phyloP scores from a whole-genome alignment of 2,113 vertebrate genomes.

The Pongo pygmaeus region DNA sequence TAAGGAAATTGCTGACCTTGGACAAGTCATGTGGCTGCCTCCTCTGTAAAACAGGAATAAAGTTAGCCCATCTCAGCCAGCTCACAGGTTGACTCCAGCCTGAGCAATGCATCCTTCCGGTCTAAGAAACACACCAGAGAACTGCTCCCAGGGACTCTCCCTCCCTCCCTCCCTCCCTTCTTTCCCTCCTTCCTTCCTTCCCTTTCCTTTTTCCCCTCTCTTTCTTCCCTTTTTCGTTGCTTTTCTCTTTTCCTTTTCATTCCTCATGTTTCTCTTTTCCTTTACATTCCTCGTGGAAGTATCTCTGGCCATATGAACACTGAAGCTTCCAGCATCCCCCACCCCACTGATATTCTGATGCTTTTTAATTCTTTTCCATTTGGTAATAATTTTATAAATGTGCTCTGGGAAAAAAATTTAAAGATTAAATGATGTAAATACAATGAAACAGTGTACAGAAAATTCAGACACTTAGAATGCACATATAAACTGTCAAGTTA shows the following conservation, averaged over 20 bases:
- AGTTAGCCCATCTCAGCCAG: neutral
- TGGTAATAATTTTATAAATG: slow-evolving; percentile 36
- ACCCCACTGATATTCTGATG: neutral
- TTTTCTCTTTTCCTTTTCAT: neutral
- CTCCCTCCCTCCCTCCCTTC: too few species aligned
- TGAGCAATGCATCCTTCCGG: neutral
- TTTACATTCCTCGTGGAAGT: neutral
- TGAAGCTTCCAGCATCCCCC: neutral
- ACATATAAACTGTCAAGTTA: too few species aligned
- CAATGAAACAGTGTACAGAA: neutral
- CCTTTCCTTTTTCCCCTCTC: fast-evolving
- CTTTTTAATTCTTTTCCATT: neutral
- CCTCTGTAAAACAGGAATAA: neutral
- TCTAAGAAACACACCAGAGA: neutral
- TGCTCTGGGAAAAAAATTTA: neutral
- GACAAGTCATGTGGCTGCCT: neutral
- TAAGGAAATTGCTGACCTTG: neutral
- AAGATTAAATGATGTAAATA: neutral
- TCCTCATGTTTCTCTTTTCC: neutral
- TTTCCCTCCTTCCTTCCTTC: too few species aligned
- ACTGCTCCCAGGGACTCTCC: neutral
- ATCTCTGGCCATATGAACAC: neutral
- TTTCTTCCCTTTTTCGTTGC: neutral
- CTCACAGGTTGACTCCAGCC: neutral
- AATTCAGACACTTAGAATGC: neutral